Percentiles rank a stretch among this genome's conserved stretches.
These are phyloP conservation scores for Catocala sponsa DNA, from an alignment of 2,888 invertebrate species.

Conservation along the genomic window DNA sequence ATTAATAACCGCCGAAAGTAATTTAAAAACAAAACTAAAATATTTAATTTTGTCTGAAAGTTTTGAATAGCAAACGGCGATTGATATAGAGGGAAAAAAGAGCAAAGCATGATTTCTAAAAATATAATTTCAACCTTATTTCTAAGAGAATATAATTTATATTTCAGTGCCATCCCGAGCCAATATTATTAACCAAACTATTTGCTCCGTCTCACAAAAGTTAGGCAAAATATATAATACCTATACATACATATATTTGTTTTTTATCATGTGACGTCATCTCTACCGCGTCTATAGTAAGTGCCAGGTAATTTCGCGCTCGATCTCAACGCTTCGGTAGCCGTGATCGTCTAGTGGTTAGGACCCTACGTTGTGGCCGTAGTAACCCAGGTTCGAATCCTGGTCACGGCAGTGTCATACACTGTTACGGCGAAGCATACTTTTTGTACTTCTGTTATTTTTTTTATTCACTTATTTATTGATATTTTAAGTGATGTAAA, in stretches of 20 bases:
- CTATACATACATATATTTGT: no score
- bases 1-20: no score
- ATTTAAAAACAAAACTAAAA: no score
- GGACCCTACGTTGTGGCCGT: conserved; percentile 92
- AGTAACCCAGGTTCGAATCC: conserved; percentile 93
- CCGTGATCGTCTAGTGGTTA: conserved; percentile 93
- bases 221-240: conserved; percentile 5
- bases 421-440: conserved; percentile 78
- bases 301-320: conserved; percentile 11
- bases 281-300: conserved; percentile 9
- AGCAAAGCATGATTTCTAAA: no score
- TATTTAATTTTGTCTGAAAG: no score
- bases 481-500: no score
- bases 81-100: no score
- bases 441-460: no score
- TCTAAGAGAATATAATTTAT: background rate
- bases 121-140: background rate
- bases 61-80: no score
- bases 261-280: conserved; percentile 18
- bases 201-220: background rate
- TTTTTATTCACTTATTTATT: no score
- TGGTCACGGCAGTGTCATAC: conserved; percentile 88
- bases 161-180: background rate
- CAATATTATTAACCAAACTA: background rate
- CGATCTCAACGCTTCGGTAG: conserved; percentile 56